Evolutionary conservation across 2,113 vertebrate genomes (phyloP).

Genomic region (Poecile atricapillus): DNA sequence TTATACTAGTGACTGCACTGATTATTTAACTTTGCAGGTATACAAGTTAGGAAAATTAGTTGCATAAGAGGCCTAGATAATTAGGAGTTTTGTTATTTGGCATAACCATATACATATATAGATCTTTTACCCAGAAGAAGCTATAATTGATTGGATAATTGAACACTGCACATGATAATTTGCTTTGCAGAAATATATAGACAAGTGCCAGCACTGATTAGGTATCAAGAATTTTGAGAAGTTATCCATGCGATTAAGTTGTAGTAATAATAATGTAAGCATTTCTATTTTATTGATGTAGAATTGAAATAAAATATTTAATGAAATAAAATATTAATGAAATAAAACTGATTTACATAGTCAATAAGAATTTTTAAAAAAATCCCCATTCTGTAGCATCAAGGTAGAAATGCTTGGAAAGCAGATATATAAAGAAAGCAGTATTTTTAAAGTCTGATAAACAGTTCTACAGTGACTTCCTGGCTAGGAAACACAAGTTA

Average conservation of each 20-base stretch:
- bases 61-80: neutral
- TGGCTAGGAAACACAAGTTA: neutral
- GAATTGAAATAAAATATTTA: neutral
- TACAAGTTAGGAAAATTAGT: neutral
- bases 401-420: neutral
- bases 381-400: neutral
- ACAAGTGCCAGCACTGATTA: neutral
- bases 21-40: neutral
- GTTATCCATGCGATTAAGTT: fast-evolving
- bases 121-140: neutral
- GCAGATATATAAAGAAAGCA: neutral
- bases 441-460: neutral
- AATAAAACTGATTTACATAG: neutral
- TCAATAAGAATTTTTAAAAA: neutral
- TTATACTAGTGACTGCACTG: neutral
- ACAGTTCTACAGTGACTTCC: neutral
- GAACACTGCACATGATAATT: neutral
- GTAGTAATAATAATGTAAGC: neutral
- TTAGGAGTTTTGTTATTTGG: neutral
- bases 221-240: neutral
- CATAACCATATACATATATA: neutral
- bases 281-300: neutral
- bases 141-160: neutral
- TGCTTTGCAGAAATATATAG: neutral
- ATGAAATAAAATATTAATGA: neutral